These are phyloP conservation scores for Mus spicilegus DNA, from an alignment of 2,113 vertebrate genomes.

Conservation along the genomic window DNA sequence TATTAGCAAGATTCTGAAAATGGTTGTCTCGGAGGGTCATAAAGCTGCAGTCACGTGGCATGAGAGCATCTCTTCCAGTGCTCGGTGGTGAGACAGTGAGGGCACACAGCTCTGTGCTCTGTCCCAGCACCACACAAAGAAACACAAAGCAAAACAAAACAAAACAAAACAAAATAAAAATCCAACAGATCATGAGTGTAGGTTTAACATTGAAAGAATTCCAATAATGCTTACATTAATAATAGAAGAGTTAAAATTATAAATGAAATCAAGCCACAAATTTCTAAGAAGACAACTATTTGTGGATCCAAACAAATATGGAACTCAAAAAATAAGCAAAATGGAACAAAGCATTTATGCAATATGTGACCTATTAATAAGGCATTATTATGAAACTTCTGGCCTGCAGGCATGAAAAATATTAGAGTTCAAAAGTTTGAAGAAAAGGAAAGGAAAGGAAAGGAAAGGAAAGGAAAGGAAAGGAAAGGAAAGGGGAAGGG, in stretches of 20 bases:
- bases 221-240: not conserved
- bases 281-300: not conserved
- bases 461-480: no score
- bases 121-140: not conserved
- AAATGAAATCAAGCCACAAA: not conserved
- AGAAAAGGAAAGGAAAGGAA: not conserved
- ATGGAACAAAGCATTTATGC: not conserved
- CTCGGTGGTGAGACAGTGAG: not conserved
- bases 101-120: not conserved
- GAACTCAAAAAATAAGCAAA: not conserved
- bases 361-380: no score
- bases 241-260: not conserved
- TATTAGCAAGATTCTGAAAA: not conserved
- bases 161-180: not conserved
- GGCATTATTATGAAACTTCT: not conserved
- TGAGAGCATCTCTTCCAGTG: not conserved
- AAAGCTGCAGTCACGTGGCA: not conserved
- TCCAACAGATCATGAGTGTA: not conserved
- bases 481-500: no score
- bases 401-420: not conserved
- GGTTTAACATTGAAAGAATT: constrained; percentile 13
- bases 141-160: not conserved
- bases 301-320: not conserved
- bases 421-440: not conserved
- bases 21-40: not conserved